phyloP scores from a whole-genome alignment of 1,140 invertebrate species.

The Apolygus lucorum region DNA sequence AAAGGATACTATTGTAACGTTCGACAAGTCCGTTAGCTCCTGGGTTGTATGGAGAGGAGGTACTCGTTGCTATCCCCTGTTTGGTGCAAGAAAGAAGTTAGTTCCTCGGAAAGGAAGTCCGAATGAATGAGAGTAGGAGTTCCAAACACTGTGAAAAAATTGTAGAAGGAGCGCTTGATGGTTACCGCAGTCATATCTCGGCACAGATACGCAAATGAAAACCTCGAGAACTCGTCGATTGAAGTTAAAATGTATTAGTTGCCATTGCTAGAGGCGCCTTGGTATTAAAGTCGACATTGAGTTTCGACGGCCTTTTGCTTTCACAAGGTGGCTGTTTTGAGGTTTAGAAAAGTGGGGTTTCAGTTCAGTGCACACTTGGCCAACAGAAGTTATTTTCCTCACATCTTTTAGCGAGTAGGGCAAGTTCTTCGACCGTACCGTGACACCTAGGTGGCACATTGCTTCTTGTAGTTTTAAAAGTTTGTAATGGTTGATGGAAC shows the following conservation, averaged over 20 bases:
- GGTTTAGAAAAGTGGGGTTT: neutral
- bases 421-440: neutral
- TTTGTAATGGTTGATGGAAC: neutral
- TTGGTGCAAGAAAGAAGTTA: neutral
- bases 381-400: neutral
- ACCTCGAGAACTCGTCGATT: neutral
- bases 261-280: neutral
- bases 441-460: neutral
- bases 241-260: neutral
- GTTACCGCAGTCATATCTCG: neutral
- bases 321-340: neutral
- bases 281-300: no score
- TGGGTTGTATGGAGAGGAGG: no score
- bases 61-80: no score
- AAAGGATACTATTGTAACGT: no score
- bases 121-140: neutral
- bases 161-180: neutral
- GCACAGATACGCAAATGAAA: neutral
- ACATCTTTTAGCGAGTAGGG: neutral
- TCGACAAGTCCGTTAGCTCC: no score
- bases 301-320: no score
- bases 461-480: neutral
- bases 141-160: neutral
- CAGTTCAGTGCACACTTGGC: neutral
- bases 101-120: neutral